Evolutionary conservation across 1,140 invertebrate genomes (phyloP), one percentile per base, ranked within the genome.

Genomic region (Fopius arisanus): DNA sequence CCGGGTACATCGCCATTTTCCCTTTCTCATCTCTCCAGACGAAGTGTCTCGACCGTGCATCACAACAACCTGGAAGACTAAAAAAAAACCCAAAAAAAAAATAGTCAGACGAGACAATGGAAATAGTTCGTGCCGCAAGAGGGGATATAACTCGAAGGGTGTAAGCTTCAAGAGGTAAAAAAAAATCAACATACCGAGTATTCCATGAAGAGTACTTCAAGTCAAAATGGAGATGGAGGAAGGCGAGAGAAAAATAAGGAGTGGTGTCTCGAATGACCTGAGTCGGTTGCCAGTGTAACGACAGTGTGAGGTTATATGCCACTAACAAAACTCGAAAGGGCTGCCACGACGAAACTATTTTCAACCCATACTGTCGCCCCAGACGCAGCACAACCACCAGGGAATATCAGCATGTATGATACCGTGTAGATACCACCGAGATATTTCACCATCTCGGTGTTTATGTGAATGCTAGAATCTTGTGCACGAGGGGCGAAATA

Each of bases 401-500:
- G 54, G 54, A 59, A 59, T 59, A 59, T 59, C 2, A 12, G 23
- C n/a, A 43, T 12, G 68, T 40, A 63, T 59, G 26, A 28, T 26
- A 59, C 21, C 54, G 14, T 59, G 54, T 26, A 59, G 14, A 51
- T 21, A 51, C 10, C 54, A 14, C 54, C 12, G 23, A 23, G 54
- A 59, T 59, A 59, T 59, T 59, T 21, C 21, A 59, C 16, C 19
- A 28, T 59, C 26, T 59, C 54, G 12, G 4, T 59, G 54, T 59
- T 59, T 59, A 59, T 59, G 54, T 59, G 54, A 5, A 19, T 28
- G 19, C 6, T 26, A 21, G 54, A 59, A 59, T 59, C 19, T 28
- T 28, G 54, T 59, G 54, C 54, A 59, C 63, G 51, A 67, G 54
- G 65, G 51, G n/a, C 65, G 72, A 70, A 76, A 78, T 78, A 78